phyloP scores from a whole-genome alignment of 2,113 vertebrate species.

The Nycticorax nycticorax region DNA sequence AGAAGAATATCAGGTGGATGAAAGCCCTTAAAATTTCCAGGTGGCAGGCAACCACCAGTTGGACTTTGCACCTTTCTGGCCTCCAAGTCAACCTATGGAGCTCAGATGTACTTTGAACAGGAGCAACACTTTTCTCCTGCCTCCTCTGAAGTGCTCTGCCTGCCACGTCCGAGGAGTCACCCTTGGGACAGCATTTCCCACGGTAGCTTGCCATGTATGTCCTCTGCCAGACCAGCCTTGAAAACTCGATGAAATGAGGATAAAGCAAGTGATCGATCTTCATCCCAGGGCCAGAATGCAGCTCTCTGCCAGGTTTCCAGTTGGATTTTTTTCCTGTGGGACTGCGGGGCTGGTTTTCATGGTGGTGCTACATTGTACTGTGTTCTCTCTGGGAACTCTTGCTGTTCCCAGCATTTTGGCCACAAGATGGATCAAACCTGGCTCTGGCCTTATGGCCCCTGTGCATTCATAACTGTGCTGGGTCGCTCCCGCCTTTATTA shows the following conservation, averaged over 20 bases:
- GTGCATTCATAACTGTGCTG: neutral
- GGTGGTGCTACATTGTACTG: accelerated
- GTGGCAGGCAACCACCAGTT: neutral
- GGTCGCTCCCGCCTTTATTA: neutral
- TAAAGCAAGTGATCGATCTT: neutral
- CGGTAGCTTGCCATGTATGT: accelerated
- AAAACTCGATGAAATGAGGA: neutral
- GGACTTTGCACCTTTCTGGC: neutral
- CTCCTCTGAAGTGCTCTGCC: neutral
- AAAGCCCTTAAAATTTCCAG: neutral
- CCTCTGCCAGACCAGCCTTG: neutral
- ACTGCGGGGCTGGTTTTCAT: accelerated
- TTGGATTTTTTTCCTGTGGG: neutral
- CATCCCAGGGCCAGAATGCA: neutral
- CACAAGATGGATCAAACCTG: neutral
- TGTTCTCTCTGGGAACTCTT: neutral
- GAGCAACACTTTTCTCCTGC: neutral
- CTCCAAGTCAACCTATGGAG: neutral
- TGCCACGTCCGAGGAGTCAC: accelerated
- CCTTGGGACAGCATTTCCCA: neutral
- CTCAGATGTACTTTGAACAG: neutral
- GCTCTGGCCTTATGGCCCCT: neutral
- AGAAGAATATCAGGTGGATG: neutral
- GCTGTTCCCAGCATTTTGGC: neutral
- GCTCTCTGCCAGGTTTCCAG: neutral